These are phyloP conservation scores for Cavia aperea DNA, from an alignment of 2,113 vertebrate species.

Conservation along the genomic window DNA sequence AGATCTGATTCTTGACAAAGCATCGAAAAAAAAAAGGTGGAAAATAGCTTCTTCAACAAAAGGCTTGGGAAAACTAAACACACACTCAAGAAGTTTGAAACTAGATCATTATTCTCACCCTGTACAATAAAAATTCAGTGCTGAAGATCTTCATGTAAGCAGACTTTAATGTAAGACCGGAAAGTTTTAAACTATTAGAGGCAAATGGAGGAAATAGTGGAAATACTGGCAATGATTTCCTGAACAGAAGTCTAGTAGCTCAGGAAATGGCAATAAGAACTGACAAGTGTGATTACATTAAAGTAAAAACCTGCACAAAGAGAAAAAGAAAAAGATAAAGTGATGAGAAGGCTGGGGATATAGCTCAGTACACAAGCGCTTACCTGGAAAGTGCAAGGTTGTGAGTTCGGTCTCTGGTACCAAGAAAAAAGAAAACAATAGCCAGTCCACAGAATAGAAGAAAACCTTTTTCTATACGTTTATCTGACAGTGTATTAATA, in stretches of 20 bases:
- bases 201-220: not conserved
- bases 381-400: too few relatives aligned
- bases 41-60: not conserved
- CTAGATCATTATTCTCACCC: not conserved
- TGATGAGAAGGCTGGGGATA: not conserved
- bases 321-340: not conserved
- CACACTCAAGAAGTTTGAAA: not conserved
- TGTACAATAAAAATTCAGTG: not conserved
- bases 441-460: not conserved
- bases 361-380: too few relatives aligned
- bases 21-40: not conserved
- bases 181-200: not conserved
- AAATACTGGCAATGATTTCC: not conserved
- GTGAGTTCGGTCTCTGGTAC: too few relatives aligned
- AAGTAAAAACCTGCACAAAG: not conserved
- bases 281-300: not conserved
- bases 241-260: not conserved
- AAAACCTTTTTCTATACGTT: not conserved
- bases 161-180: not conserved
- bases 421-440: not conserved
- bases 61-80: not conserved
- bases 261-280: not conserved
- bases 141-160: not conserved
- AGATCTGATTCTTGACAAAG: not conserved
- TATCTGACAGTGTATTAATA: not conserved